phyloP scores from a whole-genome alignment of 2,888 invertebrate genomes.

The Linnaemya vulpina region DNA sequence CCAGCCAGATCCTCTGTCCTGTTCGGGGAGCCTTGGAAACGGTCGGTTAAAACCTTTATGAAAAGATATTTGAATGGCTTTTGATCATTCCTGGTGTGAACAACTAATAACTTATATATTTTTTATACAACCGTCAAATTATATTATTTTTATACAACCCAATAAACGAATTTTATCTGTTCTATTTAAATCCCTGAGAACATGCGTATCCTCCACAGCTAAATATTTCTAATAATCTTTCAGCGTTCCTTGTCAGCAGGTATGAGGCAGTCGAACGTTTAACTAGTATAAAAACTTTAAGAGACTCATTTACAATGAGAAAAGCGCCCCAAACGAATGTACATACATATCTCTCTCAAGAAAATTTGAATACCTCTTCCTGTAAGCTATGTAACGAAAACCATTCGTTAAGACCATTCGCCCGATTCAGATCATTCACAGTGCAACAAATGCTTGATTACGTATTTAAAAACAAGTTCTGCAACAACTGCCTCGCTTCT shows the following conservation, averaged over 20 bases:
- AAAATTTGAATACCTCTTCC: not conserved
- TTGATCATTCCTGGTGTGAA: no score
- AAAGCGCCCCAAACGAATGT: not conserved
- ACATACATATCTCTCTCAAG: not conserved
- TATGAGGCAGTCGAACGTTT: constrained; percentile 6
- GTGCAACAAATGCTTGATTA: constrained; percentile 13
- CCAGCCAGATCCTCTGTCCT: no score
- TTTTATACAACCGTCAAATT: no score
- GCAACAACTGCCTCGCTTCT: not conserved
- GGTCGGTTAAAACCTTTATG: no score
- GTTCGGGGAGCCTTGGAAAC: no score
- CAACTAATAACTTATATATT: no score
- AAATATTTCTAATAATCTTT: no score
- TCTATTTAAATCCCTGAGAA: no score
- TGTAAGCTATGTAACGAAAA: constrained; percentile 7
- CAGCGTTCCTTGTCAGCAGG: not conserved
- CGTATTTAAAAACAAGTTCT: constrained; percentile 9
- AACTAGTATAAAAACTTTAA: not conserved
- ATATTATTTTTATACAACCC: no score
- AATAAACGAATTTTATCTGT: no score
- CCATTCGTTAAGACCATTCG: not conserved
- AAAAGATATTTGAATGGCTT: no score
- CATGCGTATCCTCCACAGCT: no score
- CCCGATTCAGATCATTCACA: not conserved
- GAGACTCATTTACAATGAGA: not conserved